Base-by-base conservation (phyloP, 2,797 vertebrate species). In the Crotalus adamanteus region DNA sequence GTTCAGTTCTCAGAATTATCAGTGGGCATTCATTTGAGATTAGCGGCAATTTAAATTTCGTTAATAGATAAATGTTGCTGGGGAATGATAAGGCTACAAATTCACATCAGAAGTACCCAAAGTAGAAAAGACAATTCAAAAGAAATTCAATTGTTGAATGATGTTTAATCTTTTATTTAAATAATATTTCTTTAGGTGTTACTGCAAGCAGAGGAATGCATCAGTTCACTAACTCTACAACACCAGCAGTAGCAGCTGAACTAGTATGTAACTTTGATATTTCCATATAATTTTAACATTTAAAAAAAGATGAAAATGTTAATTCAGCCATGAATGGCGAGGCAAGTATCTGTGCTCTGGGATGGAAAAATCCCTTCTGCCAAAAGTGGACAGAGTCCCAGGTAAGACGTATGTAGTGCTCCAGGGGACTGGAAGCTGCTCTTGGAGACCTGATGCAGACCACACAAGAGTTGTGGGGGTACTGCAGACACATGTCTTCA, bases 171-270 rank as follows among this genome's bases (percentile, higher is more conserved):
- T 42, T 90, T 88, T 60, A 51, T 86, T 85, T 88, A 61, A 91
- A 91, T 42, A n/a, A 42, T 56, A 56, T 55, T 7, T 13, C 98
- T 86, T 96, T 98, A 94, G 97, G 98, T 90, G 97, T 98, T 88
- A 98, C 98, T 47, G 53, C 98, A 88, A 97, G 97, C 92, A 98
- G 98, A 96, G 97, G 96, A 94, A 96, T 98, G 94, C 97, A 96
- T 86, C 97, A 95, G 94, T 98, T 98, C 92, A 95, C 97, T 1
- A n/a, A 28, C 11, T 22, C 56, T n/a, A 26, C 89, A 13, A 12
- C 78, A 56, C 4, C 73, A 55, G 31, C 51, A 8, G 20, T 73
- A 22, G 25, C 78, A 2, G 47, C 92, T 1, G 90, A 98, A 96
- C 95, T 97, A 96, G 98, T 98, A 98, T 95, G 98, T 98, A 94